phyloP scores from a whole-genome alignment of 2,113 vertebrate genomes.

The Copsychus sechellarum region DNA sequence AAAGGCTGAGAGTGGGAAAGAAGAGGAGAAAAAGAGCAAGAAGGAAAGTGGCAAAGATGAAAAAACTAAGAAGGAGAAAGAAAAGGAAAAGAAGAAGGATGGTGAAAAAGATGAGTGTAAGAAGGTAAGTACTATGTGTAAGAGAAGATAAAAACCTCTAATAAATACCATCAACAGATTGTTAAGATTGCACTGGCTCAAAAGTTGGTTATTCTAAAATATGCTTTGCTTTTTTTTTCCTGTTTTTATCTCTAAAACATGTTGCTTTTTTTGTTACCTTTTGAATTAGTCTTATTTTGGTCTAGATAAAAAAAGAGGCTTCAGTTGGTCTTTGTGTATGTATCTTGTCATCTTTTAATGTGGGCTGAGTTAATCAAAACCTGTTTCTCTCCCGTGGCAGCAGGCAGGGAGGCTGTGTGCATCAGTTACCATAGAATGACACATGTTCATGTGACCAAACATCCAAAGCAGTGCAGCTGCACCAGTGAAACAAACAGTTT shows the following conservation, averaged over 20 bases:
- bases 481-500: background rate
- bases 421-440: rapidly evolving
- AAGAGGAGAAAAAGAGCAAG: conserved; percentile 88
- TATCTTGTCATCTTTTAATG: background rate
- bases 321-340: background rate
- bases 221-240: background rate
- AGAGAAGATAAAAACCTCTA: background rate
- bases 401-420: background rate
- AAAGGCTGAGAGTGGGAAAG: conserved; percentile 83
- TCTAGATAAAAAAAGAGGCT: background rate
- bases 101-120: conserved; percentile 88
- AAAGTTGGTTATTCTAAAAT: background rate
- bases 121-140: conserved; percentile 74
- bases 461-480: conserved; percentile 20
- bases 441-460: background rate
- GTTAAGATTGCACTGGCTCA: background rate
- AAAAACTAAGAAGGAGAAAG: conserved; percentile 81
- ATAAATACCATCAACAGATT: background rate
- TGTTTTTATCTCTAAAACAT: background rate
- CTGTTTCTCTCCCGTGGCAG: background rate
- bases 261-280: background rate
- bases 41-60: conserved; percentile 82
- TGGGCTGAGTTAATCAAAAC: background rate
- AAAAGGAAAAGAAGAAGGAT: conserved; percentile 87
- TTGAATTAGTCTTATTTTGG: background rate